phyloP scores from a whole-genome alignment of 2,113 vertebrate genomes.

The Thalassoma bifasciatum region DNA sequence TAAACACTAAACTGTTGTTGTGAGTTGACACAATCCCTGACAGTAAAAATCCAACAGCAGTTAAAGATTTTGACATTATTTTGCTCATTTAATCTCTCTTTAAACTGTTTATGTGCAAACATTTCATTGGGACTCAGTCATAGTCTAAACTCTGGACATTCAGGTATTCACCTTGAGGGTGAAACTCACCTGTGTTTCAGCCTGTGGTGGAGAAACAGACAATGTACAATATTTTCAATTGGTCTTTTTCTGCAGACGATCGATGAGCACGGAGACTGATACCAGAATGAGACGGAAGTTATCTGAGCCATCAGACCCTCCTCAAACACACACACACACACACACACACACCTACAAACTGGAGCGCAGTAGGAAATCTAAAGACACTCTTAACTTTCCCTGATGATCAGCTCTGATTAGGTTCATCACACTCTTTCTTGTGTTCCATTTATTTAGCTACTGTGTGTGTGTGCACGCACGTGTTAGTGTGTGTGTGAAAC shows the following conservation, averaged over 20 bases:
- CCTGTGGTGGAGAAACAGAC: background rate
- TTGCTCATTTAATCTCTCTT: no score
- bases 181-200: background rate
- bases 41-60: no score
- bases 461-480: background rate
- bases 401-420: conserved; percentile 8
- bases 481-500: background rate
- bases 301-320: conserved; percentile 42
- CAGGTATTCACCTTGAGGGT: background rate
- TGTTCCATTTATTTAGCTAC: background rate
- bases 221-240: background rate
- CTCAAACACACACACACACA: conserved; percentile 1
- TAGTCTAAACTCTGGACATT: no score
- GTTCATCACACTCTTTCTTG: background rate
- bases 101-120: no score
- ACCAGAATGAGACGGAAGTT: conserved; percentile 9
- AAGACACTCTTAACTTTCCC: background rate
- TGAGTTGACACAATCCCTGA: no score
- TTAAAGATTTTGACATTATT: no score
- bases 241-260: conserved; percentile 9
- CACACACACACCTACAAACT: conserved; percentile 1
- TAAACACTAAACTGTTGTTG: no score
- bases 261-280: conserved; percentile 28
- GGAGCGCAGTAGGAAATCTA: background rate
- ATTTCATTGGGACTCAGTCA: no score